Base-by-base conservation (phyloP, 2,888 invertebrate species). In the Nomada hirtipes region DNA sequence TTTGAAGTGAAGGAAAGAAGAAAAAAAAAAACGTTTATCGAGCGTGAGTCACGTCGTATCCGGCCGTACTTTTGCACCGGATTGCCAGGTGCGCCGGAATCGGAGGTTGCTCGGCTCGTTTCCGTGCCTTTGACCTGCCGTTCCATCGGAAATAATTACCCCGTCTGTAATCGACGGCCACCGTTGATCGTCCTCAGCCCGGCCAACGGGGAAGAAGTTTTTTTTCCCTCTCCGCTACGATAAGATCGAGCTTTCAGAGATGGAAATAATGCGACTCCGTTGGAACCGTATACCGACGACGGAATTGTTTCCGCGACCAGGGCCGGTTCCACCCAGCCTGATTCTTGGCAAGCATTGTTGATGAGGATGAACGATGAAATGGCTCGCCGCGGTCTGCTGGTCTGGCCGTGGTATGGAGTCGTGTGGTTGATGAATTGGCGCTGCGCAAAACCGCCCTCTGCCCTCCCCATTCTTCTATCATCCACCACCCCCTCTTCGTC, bases 291-390 rank as follows among this genome's bases (percentile, higher is more conserved):
- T 79, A 85, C 83, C 82, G 59, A 55, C 79, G 75, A 61, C 76
- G 76, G 88, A 83, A 89, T 89, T 89, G 88, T 89, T 89, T 89
- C 82, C 84, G 68, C 86, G 82, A 79, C 77, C 70, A 64, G 57
- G 65, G 52, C 61, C 68, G 60, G 68, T 73, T 61, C 85, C 80
- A 77, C 83, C 88, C 88, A 69, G 82, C 78, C 68, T 78, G 86
- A 89, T 88, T 90, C 88, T 89, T 90, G 87, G 88, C 90, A 87
- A 90, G 89, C 90, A 87, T 90, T 87, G 88, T 88, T 90, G 89
- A 90, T 89, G 90, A 90, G 88, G 87, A 90, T 89, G 90, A 91
- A 90, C 90, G 89, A 89, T 88, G 87, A 88, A 90, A 90, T 87
- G 89, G 86, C 86, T 83, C 76, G 85, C 83, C 83, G 75, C 68